Evolutionary conservation across 2,797 vertebrate species (phyloP).

Genomic region (Phoxinus dragarum): DNA sequence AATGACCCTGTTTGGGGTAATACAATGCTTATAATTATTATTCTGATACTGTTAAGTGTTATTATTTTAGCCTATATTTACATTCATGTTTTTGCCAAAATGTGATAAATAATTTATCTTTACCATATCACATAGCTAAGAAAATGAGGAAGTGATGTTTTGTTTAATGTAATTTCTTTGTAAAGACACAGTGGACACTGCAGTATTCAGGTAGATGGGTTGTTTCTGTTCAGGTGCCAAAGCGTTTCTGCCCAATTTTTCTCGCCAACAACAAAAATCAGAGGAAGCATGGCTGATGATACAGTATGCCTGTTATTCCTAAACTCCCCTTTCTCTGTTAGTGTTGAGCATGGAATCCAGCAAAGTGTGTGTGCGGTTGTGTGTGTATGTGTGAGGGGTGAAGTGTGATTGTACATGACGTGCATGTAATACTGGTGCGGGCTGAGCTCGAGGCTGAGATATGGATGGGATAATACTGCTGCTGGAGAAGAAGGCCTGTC

Average conservation of each 20-base stretch:
- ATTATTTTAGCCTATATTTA: background rate
- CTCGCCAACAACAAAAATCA: background rate
- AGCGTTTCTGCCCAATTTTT: background rate
- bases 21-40: background rate
- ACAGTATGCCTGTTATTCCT: background rate
- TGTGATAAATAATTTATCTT: background rate
- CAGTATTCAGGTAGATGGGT: background rate
- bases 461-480: conserved; percentile 40
- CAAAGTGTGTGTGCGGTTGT: conserved; percentile 13
- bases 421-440: conserved; percentile 42
- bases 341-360: conserved; percentile 7
- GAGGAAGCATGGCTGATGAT: conserved; percentile 13
- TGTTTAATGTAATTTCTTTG: background rate
- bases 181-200: background rate
- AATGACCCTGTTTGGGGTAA: background rate
- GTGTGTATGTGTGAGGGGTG: conserved; percentile 11
- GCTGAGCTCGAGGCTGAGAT: conserved; percentile 43
- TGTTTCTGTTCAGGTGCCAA: conserved; percentile 8
- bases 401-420: conserved; percentile 53
- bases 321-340: background rate
- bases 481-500: conserved; percentile 41
- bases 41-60: background rate
- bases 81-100: background rate
- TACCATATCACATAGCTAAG: background rate
- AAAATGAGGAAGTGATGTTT: background rate